phyloP scores from a whole-genome alignment of 30 jellyfish, hydroid and myxozoan genomes.

The Chironex yamaguchii region DNA sequence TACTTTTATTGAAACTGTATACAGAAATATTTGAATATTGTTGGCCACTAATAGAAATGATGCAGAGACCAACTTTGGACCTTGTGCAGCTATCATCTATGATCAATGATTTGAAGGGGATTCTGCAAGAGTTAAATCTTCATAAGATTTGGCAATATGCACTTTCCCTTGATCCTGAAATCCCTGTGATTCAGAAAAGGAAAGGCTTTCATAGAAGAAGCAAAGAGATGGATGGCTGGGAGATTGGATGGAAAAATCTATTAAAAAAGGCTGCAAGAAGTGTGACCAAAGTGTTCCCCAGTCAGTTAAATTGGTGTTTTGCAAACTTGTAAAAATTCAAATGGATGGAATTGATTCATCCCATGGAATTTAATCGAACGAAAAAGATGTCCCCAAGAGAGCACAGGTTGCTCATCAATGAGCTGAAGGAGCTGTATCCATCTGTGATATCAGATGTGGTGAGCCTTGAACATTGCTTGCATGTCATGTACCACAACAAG shows the following conservation, averaged over 20 bases:
- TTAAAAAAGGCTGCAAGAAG: background rate
- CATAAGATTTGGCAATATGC: constrained; percentile 13
- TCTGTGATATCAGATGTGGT: background rate
- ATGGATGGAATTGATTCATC: constrained; percentile 37
- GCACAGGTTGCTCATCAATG: background rate
- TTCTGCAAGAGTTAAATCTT: background rate
- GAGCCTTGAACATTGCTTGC: background rate
- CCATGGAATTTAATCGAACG: background rate
- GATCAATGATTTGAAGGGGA: constrained; percentile 18
- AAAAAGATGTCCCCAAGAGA: background rate
- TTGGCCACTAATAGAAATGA: constrained; percentile 2
- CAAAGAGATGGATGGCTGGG: background rate
- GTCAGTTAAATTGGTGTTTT: constrained; percentile 3
- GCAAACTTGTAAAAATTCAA: constrained; percentile 8
- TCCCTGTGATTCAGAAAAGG: constrained; percentile 9
- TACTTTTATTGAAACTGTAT: background rate
- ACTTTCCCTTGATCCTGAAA: constrained; percentile 3
- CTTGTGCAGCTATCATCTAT: constrained; percentile 4
- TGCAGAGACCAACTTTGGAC: constrained; percentile 34
- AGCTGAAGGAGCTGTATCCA: too few relatives aligned
- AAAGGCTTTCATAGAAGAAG: too few relatives aligned
- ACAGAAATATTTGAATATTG: constrained; percentile 1
- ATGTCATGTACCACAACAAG: constrained; percentile 28
- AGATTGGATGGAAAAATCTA: background rate
- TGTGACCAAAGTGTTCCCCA: background rate